A percentile compares a stretch with the other conserved stretches of the same genome.
Evolutionary conservation across 2,797 vertebrate genomes (phyloP).

Genomic region (Psittacula echo): DNA sequence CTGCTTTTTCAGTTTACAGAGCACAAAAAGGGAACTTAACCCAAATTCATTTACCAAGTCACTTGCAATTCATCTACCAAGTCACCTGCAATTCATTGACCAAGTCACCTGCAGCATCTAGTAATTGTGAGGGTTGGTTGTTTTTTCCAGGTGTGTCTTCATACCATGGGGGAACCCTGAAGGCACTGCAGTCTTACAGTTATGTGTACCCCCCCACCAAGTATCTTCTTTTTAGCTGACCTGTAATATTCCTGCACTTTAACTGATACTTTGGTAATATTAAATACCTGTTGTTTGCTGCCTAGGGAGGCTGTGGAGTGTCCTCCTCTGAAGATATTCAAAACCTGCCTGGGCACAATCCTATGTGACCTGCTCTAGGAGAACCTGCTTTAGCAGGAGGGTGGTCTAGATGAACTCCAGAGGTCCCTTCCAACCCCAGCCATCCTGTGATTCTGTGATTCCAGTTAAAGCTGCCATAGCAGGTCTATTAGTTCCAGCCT

Average conservation of each 20-base stretch:
- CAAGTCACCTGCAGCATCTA: neutral
- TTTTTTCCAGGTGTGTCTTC: neutral
- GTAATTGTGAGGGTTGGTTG: neutral
- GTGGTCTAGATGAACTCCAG: neutral
- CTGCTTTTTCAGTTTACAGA: neutral
- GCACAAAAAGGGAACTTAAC: neutral
- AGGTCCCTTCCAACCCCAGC: neutral
- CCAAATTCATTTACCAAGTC: neutral
- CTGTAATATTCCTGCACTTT: neutral
- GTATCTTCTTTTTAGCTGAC: neutral
- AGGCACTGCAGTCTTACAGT: neutral
- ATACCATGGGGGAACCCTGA: neutral
- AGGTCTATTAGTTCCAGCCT: neutral
- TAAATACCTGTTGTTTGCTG: neutral
- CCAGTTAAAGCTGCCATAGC: neutral
- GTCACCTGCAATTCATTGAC: neutral
- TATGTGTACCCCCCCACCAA: fast-evolving
- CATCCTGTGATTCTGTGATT: neutral
- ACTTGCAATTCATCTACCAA: neutral
- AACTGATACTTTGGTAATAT: neutral
- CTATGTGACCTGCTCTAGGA: neutral
- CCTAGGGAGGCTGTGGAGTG: neutral
- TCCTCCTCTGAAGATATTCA: neutral
- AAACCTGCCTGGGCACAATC: neutral
- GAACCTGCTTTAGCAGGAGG: neutral